Conservation (phyloP, 2,113 vertebrate genomes). For the Thalassarche chlororhynchos region DNA sequence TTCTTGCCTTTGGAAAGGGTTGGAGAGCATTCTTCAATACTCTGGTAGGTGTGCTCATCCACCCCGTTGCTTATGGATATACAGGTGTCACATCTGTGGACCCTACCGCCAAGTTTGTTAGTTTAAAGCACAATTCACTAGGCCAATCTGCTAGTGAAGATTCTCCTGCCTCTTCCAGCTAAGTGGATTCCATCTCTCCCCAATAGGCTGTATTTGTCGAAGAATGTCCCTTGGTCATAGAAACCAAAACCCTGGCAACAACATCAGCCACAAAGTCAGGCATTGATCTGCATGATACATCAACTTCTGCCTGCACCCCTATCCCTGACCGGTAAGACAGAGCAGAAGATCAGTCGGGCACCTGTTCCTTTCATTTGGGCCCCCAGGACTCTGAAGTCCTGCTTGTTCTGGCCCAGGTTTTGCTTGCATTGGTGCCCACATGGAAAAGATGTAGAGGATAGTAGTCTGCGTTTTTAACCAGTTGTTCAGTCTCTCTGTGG, state of each 20-base stretch:
- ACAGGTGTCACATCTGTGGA: neutral
- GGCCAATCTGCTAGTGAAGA: neutral
- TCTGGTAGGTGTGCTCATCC: neutral
- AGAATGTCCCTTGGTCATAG: neutral
- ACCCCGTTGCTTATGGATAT: neutral
- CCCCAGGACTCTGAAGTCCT: neutral
- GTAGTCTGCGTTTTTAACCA: neutral
- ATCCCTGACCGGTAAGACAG: neutral
- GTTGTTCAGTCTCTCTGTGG: neutral
- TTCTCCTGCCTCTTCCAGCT: neutral
- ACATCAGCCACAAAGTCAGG: neutral
- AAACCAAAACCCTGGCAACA: neutral
- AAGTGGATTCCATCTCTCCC: neutral
- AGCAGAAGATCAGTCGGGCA: neutral
- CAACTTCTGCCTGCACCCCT: neutral
- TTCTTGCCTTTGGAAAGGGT: neutral
- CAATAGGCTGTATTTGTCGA: rapidly evolving
- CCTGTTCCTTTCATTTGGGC: neutral
- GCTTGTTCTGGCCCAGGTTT: neutral
- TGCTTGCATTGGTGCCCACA: neutral
- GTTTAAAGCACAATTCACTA: neutral
- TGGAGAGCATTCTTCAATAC: neutral
- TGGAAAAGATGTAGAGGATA: neutral
- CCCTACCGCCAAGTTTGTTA: neutral
- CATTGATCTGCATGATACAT: neutral